phyloP scores from a whole-genome alignment of 1,140 invertebrate species.

The Nebria ingens region DNA sequence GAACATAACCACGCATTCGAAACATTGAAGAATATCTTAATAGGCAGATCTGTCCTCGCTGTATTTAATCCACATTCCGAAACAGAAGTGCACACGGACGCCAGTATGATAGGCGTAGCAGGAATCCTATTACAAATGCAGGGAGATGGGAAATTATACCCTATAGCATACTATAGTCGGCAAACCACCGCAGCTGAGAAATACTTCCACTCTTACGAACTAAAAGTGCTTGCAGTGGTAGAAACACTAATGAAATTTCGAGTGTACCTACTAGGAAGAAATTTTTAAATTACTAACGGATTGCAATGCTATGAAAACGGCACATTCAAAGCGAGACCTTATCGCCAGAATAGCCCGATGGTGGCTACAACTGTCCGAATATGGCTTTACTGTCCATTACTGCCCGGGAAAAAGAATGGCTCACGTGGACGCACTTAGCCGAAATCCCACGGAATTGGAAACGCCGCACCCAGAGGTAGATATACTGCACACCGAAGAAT shows the following conservation, averaged over 20 bases:
- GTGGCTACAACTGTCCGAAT: conserved; percentile 28
- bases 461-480: neutral
- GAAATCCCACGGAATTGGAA: conserved; percentile 9
- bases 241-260: conserved; percentile 21
- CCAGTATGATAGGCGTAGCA: conserved; percentile 22
- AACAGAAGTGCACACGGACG: conserved; percentile 27
- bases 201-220: conserved; percentile 31
- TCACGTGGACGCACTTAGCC: conserved; percentile 16
- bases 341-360: conserved; percentile 28
- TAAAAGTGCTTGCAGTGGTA: conserved; percentile 31
- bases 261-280: conserved; percentile 29
- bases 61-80: conserved; percentile 20
- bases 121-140: conserved; percentile 21
- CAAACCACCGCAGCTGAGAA: conserved; percentile 15
- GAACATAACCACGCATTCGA: conserved; percentile 22
- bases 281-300: conserved; percentile 34
- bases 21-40: conserved; percentile 15
- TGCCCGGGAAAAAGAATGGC: conserved; percentile 18
- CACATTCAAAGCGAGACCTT: conserved; percentile 26
- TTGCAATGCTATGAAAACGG: conserved; percentile 26
- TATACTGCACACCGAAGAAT: conserved; percentile 10
- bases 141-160: conserved; percentile 15
- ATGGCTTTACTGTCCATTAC: conserved; percentile 28
- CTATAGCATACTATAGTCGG: conserved; percentile 23
- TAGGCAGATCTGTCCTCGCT: conserved; percentile 18